Percentiles rank a stretch among this genome's conserved stretches.
phyloP scores from a whole-genome alignment of 2,113 vertebrate species.

The Nerophis ophidion region DNA sequence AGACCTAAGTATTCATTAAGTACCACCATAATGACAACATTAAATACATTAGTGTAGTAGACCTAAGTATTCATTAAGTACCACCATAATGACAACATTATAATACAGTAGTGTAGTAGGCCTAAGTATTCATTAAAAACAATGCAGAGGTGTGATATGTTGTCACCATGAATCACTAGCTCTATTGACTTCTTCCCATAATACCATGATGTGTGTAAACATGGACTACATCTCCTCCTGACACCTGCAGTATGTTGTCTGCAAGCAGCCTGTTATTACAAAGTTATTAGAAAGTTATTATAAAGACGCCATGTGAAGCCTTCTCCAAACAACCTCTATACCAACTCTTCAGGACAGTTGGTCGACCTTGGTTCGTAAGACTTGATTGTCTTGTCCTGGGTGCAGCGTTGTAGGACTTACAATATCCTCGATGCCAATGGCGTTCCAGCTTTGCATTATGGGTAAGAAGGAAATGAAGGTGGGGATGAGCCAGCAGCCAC shows the following conservation, averaged over 20 bases:
- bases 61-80: too few species aligned
- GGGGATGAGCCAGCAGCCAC: conserved; percentile 76
- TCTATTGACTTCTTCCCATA: too few species aligned
- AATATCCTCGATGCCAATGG: conserved; percentile 75
- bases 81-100: too few species aligned
- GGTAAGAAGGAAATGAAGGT: conserved; percentile 77
- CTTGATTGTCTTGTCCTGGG: conserved; percentile 1
- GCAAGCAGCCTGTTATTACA: conserved; percentile 9
- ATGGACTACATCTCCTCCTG: not conserved
- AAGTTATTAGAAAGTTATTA: conserved; percentile 40
- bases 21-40: too few species aligned
- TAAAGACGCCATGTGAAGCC: too few species aligned
- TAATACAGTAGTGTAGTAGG: too few species aligned
- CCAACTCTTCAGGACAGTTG: conserved; percentile 15
- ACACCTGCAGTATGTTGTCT: conserved; percentile 13
- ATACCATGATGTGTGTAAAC: too few species aligned
- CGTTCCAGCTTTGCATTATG: conserved; percentile 80
- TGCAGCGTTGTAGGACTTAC: conserved; percentile 51
- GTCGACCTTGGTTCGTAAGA: conserved; percentile 3
- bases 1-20: too few species aligned
- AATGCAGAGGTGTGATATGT: too few species aligned
- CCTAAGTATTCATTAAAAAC: too few species aligned
- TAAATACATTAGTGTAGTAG: too few species aligned
- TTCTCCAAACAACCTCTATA: conserved; percentile 16
- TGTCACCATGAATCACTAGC: too few species aligned